Evolutionary conservation across 2,797 vertebrate species (phyloP).

Genomic region (Propithecus deckenii): DNA sequence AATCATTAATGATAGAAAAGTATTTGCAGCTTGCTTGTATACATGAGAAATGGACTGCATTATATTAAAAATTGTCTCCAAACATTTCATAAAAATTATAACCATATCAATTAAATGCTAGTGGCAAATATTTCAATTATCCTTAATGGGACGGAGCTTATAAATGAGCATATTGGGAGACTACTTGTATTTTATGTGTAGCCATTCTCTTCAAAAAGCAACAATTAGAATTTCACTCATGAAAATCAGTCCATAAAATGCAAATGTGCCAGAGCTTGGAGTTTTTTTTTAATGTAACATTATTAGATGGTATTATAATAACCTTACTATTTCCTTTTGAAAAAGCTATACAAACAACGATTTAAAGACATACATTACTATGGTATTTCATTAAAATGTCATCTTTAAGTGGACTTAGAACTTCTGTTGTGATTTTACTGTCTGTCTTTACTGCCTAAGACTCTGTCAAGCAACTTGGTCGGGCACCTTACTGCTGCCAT

Average conservation of each 20-base stretch:
- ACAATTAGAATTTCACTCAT: conserved; percentile 47
- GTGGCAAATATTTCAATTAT: conserved; percentile 80
- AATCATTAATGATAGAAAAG: conserved; percentile 35
- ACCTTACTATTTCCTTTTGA: conserved; percentile 28
- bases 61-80: conserved; percentile 63
- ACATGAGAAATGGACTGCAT: conserved; percentile 3
- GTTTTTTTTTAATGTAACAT: conserved; percentile 68
- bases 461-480: neutral
- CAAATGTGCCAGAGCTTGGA: conserved; percentile 45
- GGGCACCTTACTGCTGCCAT: accelerated
- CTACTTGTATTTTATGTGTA: conserved; percentile 22
- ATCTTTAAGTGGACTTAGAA: conserved; percentile 32
- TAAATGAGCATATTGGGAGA: conserved; percentile 70
- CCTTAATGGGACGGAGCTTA: conserved; percentile 75
- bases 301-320: conserved; percentile 19
- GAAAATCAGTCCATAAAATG: conserved; percentile 67
- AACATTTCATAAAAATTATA: conserved; percentile 77
- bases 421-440: neutral
- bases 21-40: neutral
- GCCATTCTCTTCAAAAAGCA: conserved; percentile 57
- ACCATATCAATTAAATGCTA: conserved; percentile 73
- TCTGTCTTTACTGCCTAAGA: neutral
- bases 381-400: conserved; percentile 49
- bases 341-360: conserved; percentile 37
- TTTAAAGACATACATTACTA: neutral